phyloP scores from a whole-genome alignment of 2,888 invertebrate genomes.

The Drosophila maculinotata region DNA sequence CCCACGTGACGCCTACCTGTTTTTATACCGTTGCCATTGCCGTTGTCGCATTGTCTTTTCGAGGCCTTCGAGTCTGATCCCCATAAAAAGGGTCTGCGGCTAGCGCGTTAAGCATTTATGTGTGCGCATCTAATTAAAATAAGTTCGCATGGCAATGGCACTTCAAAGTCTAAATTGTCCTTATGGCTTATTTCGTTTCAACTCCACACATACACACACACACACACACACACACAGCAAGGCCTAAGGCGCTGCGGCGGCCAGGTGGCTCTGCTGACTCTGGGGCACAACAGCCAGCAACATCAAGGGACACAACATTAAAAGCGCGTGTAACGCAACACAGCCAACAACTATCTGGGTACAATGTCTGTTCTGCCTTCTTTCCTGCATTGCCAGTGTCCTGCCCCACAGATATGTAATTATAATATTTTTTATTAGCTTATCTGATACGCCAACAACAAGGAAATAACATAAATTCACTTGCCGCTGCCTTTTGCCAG shows the following conservation, averaged over 20 bases:
- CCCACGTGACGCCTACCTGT: conserved; percentile 50
- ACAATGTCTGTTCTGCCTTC: conserved; percentile 31
- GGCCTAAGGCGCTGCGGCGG: conserved; percentile 51
- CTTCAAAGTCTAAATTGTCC: conserved; percentile 80
- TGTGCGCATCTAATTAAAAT: conserved; percentile 78
- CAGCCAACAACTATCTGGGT: conserved; percentile 42
- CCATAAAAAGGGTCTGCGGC: conserved; percentile 58
- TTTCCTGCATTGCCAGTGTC: conserved; percentile 30
- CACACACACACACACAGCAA: conserved; percentile 6
- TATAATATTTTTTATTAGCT: conserved; percentile 85
- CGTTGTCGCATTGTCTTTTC: conserved; percentile 65
- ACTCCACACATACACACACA: conserved; percentile 29
- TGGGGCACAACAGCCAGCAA: conserved; percentile 23
- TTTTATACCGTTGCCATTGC: conserved; percentile 64
- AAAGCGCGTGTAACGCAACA: conserved; percentile 51
- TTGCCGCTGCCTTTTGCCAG: conserved; percentile 38
- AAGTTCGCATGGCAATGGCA: conserved; percentile 79
- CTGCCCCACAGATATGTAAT: conserved; percentile 80
- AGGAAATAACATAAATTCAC: conserved; percentile 83
- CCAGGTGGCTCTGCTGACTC: conserved; percentile 24
- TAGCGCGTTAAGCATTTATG: conserved; percentile 76
- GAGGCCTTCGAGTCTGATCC: conserved; percentile 38
- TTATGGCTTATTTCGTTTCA: conserved; percentile 77
- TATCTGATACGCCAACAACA: conserved; percentile 83
- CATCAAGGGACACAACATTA: conserved; percentile 59